Percentiles rank a stretch among this genome's conserved stretches.
Evolutionary conservation across 2,113 vertebrate species (phyloP).

Genomic region (Aegypius monachus): DNA sequence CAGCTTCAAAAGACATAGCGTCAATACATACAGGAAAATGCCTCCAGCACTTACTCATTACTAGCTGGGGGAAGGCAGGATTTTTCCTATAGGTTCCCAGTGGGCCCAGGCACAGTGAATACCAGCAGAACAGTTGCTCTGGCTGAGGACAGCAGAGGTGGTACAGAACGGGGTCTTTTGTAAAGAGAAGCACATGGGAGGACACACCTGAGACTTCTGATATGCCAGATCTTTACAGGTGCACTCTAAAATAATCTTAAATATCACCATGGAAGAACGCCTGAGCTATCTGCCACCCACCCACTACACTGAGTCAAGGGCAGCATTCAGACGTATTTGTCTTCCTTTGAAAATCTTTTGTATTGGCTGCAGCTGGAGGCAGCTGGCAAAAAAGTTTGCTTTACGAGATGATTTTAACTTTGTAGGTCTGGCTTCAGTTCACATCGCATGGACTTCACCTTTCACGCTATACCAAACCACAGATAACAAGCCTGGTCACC

Average conservation of each 20-base stretch:
- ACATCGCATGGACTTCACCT: background rate
- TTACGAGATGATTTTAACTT: background rate
- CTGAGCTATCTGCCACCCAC: background rate
- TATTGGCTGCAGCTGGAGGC: background rate
- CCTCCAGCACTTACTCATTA: conserved; percentile 23
- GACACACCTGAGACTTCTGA: background rate
- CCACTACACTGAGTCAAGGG: background rate
- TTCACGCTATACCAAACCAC: background rate
- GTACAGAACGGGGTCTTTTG: background rate
- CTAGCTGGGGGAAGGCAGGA: background rate
- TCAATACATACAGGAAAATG: conserved; percentile 35
- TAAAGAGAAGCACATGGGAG: background rate
- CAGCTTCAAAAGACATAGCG: conserved; percentile 33
- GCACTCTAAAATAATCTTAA: background rate
- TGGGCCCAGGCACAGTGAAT: background rate
- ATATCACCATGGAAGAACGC: background rate
- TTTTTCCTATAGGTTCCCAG: conserved; percentile 23
- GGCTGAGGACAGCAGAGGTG: background rate
- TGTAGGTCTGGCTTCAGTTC: background rate
- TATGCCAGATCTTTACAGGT: background rate
- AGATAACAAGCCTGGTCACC: background rate
- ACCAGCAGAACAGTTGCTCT: background rate
- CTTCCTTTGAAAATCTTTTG: background rate
- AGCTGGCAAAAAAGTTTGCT: background rate
- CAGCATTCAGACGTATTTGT: background rate